phyloP scores from a whole-genome alignment of 2,113 vertebrate species.

The Dryoscopus gambensis region DNA sequence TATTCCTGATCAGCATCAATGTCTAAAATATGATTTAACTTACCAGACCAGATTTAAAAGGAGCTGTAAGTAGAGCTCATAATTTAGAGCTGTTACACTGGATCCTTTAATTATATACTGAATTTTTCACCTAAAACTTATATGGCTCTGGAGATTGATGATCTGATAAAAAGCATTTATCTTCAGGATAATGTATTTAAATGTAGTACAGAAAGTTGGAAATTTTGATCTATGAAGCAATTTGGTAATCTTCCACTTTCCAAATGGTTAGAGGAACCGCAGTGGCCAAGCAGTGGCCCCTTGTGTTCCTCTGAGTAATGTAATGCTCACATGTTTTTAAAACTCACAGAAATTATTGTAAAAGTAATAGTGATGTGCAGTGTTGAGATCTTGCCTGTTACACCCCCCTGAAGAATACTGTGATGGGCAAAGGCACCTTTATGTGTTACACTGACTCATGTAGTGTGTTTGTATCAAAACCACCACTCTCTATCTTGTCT shows the following conservation, averaged over 20 bases:
- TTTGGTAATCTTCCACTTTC: not conserved
- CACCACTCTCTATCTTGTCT: rapidly evolving
- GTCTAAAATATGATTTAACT: constrained; percentile 23
- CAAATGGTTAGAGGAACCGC: not conserved
- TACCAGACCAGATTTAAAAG: constrained; percentile 14
- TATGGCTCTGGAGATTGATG: not conserved
- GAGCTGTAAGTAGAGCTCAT: constrained; percentile 8
- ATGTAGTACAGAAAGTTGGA: not conserved
- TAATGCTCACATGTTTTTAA: not conserved
- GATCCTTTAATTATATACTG: constrained; percentile 11
- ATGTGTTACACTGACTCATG: not conserved
- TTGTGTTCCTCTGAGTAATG: not conserved
- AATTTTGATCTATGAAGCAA: not conserved
- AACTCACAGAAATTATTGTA: not conserved
- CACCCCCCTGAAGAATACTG: not conserved
- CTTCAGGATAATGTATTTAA: not conserved
- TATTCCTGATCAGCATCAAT: not conserved
- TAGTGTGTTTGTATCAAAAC: not conserved
- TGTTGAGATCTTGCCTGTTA: not conserved
- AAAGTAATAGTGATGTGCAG: not conserved
- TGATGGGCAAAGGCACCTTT: not conserved
- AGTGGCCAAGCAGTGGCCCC: not conserved
- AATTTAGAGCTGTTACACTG: constrained; percentile 19
- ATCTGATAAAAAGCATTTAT: constrained; percentile 1
- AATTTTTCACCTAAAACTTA: constrained; percentile 16